Base-by-base conservation (phyloP, 1,140 invertebrate species). In the Drosophila miranda region DNA sequence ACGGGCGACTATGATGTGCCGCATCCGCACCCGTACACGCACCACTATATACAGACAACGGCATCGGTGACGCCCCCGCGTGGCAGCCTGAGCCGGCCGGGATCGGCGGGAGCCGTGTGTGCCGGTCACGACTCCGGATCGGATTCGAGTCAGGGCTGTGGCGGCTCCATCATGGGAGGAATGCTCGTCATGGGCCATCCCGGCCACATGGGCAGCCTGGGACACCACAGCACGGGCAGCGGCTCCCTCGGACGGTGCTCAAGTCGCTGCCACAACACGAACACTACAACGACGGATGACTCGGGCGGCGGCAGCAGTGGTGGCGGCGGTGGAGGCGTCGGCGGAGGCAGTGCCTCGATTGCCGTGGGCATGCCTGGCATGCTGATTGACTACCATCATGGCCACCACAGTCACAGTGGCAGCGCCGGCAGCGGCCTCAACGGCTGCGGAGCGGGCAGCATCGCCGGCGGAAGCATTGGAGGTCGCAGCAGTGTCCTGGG, bases 1-100 rank as follows among this genome's bases (percentile, higher is more conserved):
- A 91, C 90, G 3, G 90, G 90, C 14, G 92, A 93, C 43, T 93
- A 93, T 76, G 92, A 92, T 78, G 92, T 93, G 45, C 92, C 92
- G 19, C 90, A 91, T 81, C 90, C 90, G 64, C 90, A 91, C 83
- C 89, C 90, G 8, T 91, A 91, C 64, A 91, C 90, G 38, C 91
- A 92, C 80, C 91, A 92, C 78, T 92, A 92, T 74, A 91, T 92
- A 83, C 82, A 92, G 90, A 89, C 92, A 73, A 83, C 91, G 70
- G 78, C 90, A 59, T 89, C 91, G 77, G 82, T 90, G 70, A 84
- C 90, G 34, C 89, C 92, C 77, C 90, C 90, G 30, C 89, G 90
- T 72, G 75, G 89, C 2, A 86, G 86, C 13, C 66, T 91, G 28
- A 90, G 81, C 48, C 62, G 90, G 9, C 90, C 90, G 1, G 90